A percentile compares a stretch with the other conserved stretches of the same genome.
phyloP scores from a whole-genome alignment of 2,113 vertebrate genomes.

The Talpa occidentalis region DNA sequence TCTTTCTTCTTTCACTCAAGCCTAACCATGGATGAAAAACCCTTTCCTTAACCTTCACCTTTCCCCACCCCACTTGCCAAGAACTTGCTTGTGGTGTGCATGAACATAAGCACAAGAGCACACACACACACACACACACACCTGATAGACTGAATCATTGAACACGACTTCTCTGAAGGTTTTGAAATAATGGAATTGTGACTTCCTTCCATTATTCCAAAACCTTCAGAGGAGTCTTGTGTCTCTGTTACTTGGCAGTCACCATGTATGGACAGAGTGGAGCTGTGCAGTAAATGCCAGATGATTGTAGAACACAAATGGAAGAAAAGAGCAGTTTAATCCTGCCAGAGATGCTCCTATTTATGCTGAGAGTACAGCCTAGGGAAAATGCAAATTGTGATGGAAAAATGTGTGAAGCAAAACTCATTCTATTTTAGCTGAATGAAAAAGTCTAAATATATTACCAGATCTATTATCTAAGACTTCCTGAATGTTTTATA shows the following conservation, averaged over 20 bases:
- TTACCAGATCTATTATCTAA: neutral
- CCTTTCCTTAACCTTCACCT: neutral
- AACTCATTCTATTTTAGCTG: neutral
- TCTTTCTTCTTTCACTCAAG: neutral
- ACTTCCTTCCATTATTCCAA: too few relatives aligned
- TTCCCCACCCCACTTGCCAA: neutral
- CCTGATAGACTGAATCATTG: neutral
- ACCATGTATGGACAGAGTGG: neutral
- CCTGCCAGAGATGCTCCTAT: neutral
- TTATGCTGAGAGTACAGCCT: neutral
- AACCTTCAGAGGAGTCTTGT: neutral
- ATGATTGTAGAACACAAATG: neutral
- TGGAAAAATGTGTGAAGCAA: neutral
- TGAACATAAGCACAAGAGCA: too few relatives aligned
- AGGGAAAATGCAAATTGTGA: neutral
- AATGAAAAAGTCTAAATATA: neutral
- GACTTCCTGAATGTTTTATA: neutral
- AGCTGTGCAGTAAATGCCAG: neutral
- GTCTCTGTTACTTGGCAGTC: neutral
- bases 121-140: neutral
- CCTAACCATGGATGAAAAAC: neutral
- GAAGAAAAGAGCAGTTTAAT: neutral
- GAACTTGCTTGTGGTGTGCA: too few relatives aligned
- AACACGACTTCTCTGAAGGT: slow-evolving; percentile 23
- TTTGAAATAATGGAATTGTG: neutral